phyloP scores from a whole-genome alignment of 2,888 invertebrate species.

The Scrobipalpa costella region DNA sequence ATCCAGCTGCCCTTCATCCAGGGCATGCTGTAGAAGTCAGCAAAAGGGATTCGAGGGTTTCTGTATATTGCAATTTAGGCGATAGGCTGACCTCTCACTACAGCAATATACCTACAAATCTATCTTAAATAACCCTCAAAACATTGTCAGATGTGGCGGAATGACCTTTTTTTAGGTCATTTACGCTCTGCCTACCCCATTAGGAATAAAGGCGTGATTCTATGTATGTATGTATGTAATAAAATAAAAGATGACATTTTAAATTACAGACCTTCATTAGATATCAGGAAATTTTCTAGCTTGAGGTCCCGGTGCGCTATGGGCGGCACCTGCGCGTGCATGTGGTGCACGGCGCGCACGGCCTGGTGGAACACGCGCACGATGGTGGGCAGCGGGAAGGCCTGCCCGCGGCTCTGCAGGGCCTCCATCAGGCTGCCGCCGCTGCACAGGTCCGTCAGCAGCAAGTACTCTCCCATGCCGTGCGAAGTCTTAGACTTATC shows the following conservation, averaged over 20 bases:
- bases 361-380: slow-evolving; percentile 95
- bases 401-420: slow-evolving; percentile 79
- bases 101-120: too few relatives aligned
- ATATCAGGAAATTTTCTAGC: slow-evolving; percentile 96
- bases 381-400: slow-evolving; percentile 85
- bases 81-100: too few relatives aligned
- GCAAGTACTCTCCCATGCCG: slow-evolving; percentile 93
- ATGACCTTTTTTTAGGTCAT: too few relatives aligned
- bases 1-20: too few relatives aligned
- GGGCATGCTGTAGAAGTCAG: too few relatives aligned
- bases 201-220: too few relatives aligned
- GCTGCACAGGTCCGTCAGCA: slow-evolving; percentile 96
- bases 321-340: slow-evolving; percentile 95
- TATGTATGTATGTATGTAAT: too few relatives aligned
- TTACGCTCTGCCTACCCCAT: too few relatives aligned
- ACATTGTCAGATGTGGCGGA: too few relatives aligned
- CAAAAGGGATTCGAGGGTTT: too few relatives aligned
- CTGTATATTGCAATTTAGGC: too few relatives aligned
- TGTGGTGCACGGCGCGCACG: slow-evolving; percentile 93
- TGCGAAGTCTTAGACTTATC: slow-evolving; percentile 89
- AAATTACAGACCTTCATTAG: slow-evolving; percentile 84
- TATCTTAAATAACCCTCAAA: too few relatives aligned
- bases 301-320: slow-evolving; percentile 98
- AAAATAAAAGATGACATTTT: neutral
- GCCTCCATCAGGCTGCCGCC: slow-evolving; percentile 89